Percentiles rank a stretch among this genome's conserved stretches.
Evolutionary conservation across 1,140 invertebrate species (phyloP).

Genomic region (roundworm (Caenorhabditis elegans)): WBcel235 BX284605.5:12990001-12990500

Average conservation of each 20-base stretch:
- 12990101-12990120: no score
- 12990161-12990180: background rate
- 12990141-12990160: no score
- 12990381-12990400: background rate
- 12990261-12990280: background rate
- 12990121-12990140: no score
- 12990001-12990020: no score
- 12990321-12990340: background rate
- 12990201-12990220: background rate
- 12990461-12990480: background rate
- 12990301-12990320: background rate
- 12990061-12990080: no score
- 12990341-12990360: background rate
- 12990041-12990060: no score
- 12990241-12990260: constrained; percentile 19
- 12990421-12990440: background rate
- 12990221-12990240: constrained; percentile 18
- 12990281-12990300: constrained; percentile 23
- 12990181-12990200: constrained; percentile 19
- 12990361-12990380: background rate
- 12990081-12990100: no score
- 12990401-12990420: background rate
- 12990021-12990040: no score
- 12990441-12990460: constrained; percentile 30
- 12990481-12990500: background rate